Percentiles rank a stretch among this genome's conserved stretches.
phyloP scores from a whole-genome alignment of 2,113 vertebrate species.

The Cyrtonyx montezumae region DNA sequence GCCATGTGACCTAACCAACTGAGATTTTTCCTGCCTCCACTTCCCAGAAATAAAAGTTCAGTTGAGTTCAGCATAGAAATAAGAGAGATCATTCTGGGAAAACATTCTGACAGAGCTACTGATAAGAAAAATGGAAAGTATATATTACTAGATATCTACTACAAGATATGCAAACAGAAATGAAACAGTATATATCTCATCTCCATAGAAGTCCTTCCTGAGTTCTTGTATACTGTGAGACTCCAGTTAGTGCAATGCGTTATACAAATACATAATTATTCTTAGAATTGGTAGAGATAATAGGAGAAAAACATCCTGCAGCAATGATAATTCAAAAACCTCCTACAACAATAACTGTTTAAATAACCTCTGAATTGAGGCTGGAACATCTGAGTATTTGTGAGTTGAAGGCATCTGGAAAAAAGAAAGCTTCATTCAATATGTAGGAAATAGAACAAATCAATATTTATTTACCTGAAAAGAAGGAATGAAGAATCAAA shows the following conservation, averaged over 20 bases:
- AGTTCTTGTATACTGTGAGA: background rate
- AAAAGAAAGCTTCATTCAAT: background rate
- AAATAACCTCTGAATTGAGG: background rate
- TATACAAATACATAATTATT: background rate
- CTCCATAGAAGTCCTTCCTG: background rate
- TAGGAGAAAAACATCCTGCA: background rate
- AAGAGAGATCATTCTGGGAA: background rate
- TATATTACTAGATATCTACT: background rate
- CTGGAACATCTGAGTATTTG: background rate
- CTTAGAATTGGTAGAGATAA: background rate
- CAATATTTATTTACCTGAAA: background rate
- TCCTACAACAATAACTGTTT: background rate
- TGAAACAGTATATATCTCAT: background rate
- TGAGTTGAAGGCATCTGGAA: background rate
- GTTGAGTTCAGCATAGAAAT: background rate
- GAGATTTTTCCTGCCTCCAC: background rate
- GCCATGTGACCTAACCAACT: background rate
- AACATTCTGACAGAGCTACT: background rate
- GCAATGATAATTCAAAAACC: background rate
- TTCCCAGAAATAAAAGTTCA: background rate
- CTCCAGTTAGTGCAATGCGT: background rate
- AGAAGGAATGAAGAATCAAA: background rate
- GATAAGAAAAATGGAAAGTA: background rate
- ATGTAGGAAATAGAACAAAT: background rate
- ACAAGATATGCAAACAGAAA: background rate